Evolutionary conservation across 2,113 vertebrate species (phyloP), one percentile per base, ranked within the genome.

Genomic region (Rhombomys opimus): DNA sequence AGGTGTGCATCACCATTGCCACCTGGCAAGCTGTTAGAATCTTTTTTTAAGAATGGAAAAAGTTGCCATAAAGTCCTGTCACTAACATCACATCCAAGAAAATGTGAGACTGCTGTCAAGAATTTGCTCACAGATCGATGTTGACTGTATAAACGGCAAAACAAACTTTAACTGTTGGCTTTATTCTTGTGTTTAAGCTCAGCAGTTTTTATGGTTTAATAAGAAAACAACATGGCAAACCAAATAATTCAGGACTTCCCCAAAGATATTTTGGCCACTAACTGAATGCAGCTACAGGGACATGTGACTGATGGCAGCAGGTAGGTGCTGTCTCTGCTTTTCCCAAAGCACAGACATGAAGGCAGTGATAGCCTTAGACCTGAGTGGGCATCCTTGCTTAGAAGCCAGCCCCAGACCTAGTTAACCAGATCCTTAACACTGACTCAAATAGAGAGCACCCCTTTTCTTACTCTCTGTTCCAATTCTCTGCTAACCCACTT

Each of bases 181-280:
- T 95, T 88, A 63, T 77, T 78, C 61, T 52, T 80, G 22, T 11
- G 27, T 52, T 77, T 89, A 78, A 65, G 41, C 54, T 41, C 63
- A 70, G 13, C 59, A 57, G 80, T 54, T 94, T 92, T 73, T 67
- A 76, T 84, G 84, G 75, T 11, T 91, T 68, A 68, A 84, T n/a
- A 27, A 78, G 54, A 59, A 67, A 91, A 52, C 77, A 38, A 23
- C 15, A 68, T 7, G 6, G 20, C 8, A 8, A 14, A 10, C 23
- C 63, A 32, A 8, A 54, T 30, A 68, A 63, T 63, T 35, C 50
- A 70, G 85, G 22, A 81, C 27, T 63, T 87, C 8, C 67, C 25
- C 80, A 94, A n/a, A 77, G 78, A 75, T 75, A 61, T 5, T 30
- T 9, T 54, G 50, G 38, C 67, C 35, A 54, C 22, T 23, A 46